Evolutionary conservation across 2,888 invertebrate genomes (phyloP), one percentile per base, ranked within the genome.

Genomic region (Fabriciana adippe): DNA sequence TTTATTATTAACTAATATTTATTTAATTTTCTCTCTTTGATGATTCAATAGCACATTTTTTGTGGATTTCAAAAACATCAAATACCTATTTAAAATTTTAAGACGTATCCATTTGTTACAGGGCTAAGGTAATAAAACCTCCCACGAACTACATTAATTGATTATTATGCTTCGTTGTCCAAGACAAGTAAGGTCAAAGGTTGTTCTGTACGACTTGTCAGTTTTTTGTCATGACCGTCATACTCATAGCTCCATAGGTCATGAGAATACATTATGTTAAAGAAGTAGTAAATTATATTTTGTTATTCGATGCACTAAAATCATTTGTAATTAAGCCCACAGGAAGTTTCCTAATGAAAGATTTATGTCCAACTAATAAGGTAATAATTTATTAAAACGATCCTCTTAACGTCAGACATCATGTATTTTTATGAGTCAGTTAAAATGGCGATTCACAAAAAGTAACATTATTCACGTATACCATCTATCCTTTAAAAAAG

Each of bases 91-190:
- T 41, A 41, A 3, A 41, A 41, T 41, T n/a, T n/a, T 48, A 26
- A 57, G 18, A 8, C 2, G 31, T 48, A 11, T 48, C 2, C 6
- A 48, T 48, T 66, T 31, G 41, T 61, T 50, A 53, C 75, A 85
- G 80, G 85, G 82, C 83, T 81, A 80, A 81, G 76, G 72, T 79
- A 77, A 77, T 74, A 55, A 71, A 89, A 86, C 90, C 90, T 82
- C 90, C 91, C 87, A 80, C 78, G 71, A 79, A 74, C 72, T 72
- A 77, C 71, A 78, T 78, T 86, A 87, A 90, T 88, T 88, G 86
- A 85, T 81, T 81, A 75, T 77, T 76, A 41, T 61, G 41, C 75
- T 72, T 78, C 75, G 83, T 87, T 86, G 86, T 88, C 79, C 81
- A 83, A 62, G 63, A 71, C 79, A 78, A 76, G 77, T 67, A 79